phyloP scores from a whole-genome alignment of 2,888 invertebrate species.

The Diarsia mendica region DNA sequence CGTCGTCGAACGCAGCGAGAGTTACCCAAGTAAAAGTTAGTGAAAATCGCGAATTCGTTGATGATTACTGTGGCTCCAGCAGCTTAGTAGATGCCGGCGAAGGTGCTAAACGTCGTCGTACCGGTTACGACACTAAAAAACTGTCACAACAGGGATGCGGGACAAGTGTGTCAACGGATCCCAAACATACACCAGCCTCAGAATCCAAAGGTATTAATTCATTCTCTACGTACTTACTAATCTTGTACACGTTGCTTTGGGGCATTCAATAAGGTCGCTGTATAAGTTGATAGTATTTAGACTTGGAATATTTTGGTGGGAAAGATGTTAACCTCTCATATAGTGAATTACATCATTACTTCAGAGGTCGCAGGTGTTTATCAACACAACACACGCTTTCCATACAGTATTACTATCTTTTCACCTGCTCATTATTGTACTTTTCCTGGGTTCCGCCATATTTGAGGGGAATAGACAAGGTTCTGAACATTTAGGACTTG shows the following conservation, averaged over 20 bases:
- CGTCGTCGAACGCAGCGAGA: slow-evolving; percentile 86
- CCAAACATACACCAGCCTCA: slow-evolving; percentile 77
- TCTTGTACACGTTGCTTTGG: slow-evolving; percentile 46
- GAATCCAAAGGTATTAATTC: slow-evolving; percentile 84
- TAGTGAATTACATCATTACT: slow-evolving; percentile 84
- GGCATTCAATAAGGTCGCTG: slow-evolving; percentile 40
- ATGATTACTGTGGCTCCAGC: slow-evolving; percentile 77
- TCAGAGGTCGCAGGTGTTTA: slow-evolving; percentile 88
- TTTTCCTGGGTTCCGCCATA: slow-evolving; percentile 20
- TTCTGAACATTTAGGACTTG: slow-evolving; percentile 67
- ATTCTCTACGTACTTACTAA: slow-evolving; percentile 64
- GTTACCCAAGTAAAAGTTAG: slow-evolving; percentile 87
- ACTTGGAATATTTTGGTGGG: slow-evolving; percentile 84
- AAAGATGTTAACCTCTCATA: slow-evolving; percentile 86
- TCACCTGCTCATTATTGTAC: slow-evolving; percentile 22
- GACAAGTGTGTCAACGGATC: slow-evolving; percentile 86
- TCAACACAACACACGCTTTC: slow-evolving; percentile 83
- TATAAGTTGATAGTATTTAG: slow-evolving; percentile 48
- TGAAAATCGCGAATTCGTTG: slow-evolving; percentile 82
- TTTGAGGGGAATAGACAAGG: slow-evolving; percentile 40
- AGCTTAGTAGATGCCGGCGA: slow-evolving; percentile 84
- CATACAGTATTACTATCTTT: slow-evolving; percentile 47
- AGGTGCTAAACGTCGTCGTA: slow-evolving; percentile 84
- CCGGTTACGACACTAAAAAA: slow-evolving; percentile 86
- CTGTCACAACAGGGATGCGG: slow-evolving; percentile 86